Evolutionary conservation across 1,140 invertebrate genomes (phyloP).

Genomic region (Manduca sexta): DNA sequence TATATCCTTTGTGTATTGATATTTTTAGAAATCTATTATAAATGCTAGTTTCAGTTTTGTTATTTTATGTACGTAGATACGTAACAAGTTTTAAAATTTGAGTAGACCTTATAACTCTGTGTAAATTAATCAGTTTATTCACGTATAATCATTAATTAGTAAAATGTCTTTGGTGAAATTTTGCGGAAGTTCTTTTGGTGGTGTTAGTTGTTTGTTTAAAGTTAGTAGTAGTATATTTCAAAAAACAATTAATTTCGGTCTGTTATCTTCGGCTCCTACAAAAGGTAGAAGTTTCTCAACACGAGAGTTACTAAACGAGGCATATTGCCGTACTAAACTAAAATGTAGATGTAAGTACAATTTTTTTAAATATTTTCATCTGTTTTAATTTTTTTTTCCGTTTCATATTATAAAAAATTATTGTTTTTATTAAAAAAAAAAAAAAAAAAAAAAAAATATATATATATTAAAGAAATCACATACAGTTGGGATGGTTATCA

Average conservation of each 20-base stretch:
- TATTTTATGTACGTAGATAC: not conserved
- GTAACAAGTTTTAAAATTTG: too few relatives aligned
- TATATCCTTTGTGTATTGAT: not conserved
- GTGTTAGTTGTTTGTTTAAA: constrained; percentile 23
- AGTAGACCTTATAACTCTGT: not conserved
- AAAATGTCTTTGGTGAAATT: constrained; percentile 33
- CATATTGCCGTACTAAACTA: constrained; percentile 65
- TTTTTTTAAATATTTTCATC: too few relatives aligned
- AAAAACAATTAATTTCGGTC: constrained; percentile 1
- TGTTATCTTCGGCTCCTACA: constrained; percentile 3
- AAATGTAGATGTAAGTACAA: constrained; percentile 71
- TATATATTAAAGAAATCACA: too few relatives aligned
- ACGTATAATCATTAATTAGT: not conserved
- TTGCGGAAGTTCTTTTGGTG: constrained; percentile 26
- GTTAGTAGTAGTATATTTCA: constrained; percentile 36
- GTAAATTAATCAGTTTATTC: not conserved
- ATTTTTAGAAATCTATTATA: too few relatives aligned
- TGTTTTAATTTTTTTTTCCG: too few relatives aligned
- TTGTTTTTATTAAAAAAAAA: too few relatives aligned
- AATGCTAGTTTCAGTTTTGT: too few relatives aligned
- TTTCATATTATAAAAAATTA: too few relatives aligned
- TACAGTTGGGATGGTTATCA: too few relatives aligned
- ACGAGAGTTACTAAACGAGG: constrained; percentile 64
- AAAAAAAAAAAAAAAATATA: too few relatives aligned
- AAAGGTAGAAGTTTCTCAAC: constrained; percentile 41